These are phyloP conservation scores for Microtus obscurus DNA, from an alignment of 2,797 vertebrate genomes.

Conservation along the genomic window DNA sequence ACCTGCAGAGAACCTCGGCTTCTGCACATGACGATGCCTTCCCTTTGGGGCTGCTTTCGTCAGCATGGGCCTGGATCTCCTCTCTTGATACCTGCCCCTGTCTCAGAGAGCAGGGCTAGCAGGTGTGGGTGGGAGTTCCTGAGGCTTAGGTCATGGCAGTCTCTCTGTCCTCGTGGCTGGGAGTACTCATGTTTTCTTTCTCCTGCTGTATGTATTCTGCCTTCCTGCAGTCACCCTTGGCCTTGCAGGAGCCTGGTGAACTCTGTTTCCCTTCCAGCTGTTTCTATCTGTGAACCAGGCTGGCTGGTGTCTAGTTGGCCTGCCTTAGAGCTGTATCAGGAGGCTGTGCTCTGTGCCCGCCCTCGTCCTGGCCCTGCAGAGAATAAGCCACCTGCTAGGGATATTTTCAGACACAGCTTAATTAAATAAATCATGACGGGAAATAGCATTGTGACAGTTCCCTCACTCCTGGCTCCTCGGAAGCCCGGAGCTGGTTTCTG, in stretches of 20 bases:
- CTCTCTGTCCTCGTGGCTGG: neutral
- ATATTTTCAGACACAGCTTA: conserved; percentile 71
- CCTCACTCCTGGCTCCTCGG: neutral
- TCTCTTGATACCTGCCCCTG: neutral
- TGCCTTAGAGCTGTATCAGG: neutral
- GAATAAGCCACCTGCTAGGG: conserved; percentile 23
- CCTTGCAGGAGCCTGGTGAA: neutral
- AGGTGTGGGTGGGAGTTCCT: neutral
- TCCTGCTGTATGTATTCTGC: neutral
- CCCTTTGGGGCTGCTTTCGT: neutral
- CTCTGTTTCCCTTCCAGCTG: neutral
- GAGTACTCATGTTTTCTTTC: neutral
- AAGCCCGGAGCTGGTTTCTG: conserved; percentile 25
- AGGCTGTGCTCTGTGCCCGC: neutral
- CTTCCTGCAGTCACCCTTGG: neutral
- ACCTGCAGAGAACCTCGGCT: neutral
- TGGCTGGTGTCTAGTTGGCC: neutral
- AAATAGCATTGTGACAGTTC: neutral
- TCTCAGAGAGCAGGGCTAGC: neutral
- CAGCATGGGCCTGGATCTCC: neutral
- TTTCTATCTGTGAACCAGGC: neutral
- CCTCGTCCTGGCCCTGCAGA: neutral
- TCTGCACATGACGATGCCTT: neutral
- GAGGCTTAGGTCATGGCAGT: neutral
- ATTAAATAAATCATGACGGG: conserved; percentile 73